Base-by-base conservation (phyloP, 2,113 vertebrate genomes). In the Lethenteron camtschaticum region DNA sequence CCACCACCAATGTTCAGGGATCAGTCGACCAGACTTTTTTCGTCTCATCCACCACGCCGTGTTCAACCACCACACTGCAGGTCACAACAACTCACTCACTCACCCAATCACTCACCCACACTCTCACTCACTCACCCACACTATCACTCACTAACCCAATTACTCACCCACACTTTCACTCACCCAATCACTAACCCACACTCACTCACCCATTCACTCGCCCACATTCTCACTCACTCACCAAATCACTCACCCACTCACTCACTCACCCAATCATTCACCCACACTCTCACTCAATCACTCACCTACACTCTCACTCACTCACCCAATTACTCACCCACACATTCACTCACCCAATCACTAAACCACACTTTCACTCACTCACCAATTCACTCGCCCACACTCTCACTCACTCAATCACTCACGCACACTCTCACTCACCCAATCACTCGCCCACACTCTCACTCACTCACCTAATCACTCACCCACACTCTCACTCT, bases 11-110 rank as follows among this genome's bases (percentile, higher is more conserved):
- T 57, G 68, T 79, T 75, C 77, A 74, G 77, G 71, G 73, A 76
- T 68, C 74, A 78, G 77, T 75, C 76, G 76, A 75, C 76, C 75
- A 74, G 71, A 71, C 74, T 73, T 74, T 13, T 71, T 75, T 73
- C 74, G 73, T 76, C 41, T 57, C 56, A 12, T 12, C 55, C 69
- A 8, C 11, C 7, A 58, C 55, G 24, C 11, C 55, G 11, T 58
- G 7, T 70, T 71, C 72, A 77, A 75, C 75, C 76, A 76, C 77
- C 72, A 78, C 69, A 41, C 24, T 4, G 24, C 24, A 41, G 24
- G 24, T 41, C 24, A 41, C 24, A 41, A 41, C 24, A 13, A 63
- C 13, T 63, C 59, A 63, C 59, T 63, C 59, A 63, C 59, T 8
- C 59, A 13, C 59, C 59, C 16, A 63, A 63, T 63, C 59, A 13